Evolutionary conservation across 64 coral and sea anemone species (phyloP).

Genomic region (Montipora efflorescens): DNA sequence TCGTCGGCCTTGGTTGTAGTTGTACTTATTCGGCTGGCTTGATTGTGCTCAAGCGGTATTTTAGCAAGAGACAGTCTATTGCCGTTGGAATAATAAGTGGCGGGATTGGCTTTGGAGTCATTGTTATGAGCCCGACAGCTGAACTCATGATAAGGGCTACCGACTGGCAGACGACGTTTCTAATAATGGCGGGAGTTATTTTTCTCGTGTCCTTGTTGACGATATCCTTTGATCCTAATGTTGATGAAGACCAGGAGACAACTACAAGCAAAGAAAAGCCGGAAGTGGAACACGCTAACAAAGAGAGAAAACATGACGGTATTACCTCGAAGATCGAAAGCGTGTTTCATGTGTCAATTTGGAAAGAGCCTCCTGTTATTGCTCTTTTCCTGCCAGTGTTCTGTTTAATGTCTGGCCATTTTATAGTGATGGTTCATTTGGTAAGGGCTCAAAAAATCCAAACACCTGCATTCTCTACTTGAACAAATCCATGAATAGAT

Average conservation of each 20-base stretch:
- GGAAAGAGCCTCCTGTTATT: slow-evolving; percentile 46
- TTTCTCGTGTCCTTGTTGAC: slow-evolving; percentile 16
- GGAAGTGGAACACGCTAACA: neutral
- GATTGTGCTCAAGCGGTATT: slow-evolving; percentile 59
- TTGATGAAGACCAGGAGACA: neutral
- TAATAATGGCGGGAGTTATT: slow-evolving; percentile 52
- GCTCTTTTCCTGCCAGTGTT: neutral
- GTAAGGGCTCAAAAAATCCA: neutral
- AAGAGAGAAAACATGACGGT: neutral
- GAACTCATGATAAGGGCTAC: slow-evolving; percentile 31
- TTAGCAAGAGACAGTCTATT: slow-evolving; percentile 47
- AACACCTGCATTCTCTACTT: too few species aligned
- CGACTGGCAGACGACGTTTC: slow-evolving; percentile 46
- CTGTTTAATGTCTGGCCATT: slow-evolving; percentile 40
- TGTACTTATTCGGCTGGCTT: slow-evolving; percentile 46
- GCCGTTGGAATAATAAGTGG: slow-evolving; percentile 32
- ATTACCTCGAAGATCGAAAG: neutral
- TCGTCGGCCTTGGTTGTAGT: slow-evolving; percentile 44
- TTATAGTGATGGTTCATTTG: slow-evolving; percentile 36
- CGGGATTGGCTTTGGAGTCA: slow-evolving; percentile 53
- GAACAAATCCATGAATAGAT: too few species aligned
- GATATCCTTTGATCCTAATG: slow-evolving; percentile 40
- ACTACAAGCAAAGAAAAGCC: neutral
- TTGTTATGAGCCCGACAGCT: slow-evolving; percentile 17
- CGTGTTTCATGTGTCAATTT: slow-evolving; percentile 28